phyloP scores from a whole-genome alignment of 2,888 invertebrate species.

The Hirtodrosophila duncani region DNA sequence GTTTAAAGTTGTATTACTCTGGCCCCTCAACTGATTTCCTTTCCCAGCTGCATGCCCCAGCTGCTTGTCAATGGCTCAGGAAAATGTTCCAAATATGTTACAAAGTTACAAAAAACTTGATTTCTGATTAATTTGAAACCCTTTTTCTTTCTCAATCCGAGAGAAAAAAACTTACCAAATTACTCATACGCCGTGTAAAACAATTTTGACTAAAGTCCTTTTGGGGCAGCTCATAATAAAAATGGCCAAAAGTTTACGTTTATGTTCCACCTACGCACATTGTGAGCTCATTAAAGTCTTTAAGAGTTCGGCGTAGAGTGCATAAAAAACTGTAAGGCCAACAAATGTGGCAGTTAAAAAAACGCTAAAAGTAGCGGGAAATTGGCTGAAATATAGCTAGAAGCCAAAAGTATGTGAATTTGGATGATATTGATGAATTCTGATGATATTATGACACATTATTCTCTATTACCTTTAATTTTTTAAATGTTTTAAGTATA shows the following conservation, averaged over 20 bases:
- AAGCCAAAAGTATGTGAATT: no score
- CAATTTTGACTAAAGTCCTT: slow-evolving; percentile 26
- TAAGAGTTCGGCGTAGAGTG: slow-evolving; percentile 17
- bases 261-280: slow-evolving; percentile 9
- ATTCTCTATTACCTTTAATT: no score
- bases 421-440: no score
- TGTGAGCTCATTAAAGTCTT: slow-evolving; percentile 27
- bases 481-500: no score
- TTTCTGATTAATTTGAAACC: slow-evolving; percentile 41
- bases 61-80: slow-evolving; percentile 48
- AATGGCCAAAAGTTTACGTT: slow-evolving; percentile 2
- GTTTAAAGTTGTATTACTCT: slow-evolving; percentile 48
- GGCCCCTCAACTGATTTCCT: slow-evolving; percentile 5
- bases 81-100: slow-evolving; percentile 34
- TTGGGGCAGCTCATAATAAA: slow-evolving; percentile 19
- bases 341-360: no score
- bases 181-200: slow-evolving; percentile 40
- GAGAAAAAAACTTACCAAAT: slow-evolving; percentile 25
- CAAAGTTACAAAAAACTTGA: slow-evolving; percentile 36
- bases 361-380: no score
- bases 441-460: no score
- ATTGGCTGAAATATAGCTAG: no score
- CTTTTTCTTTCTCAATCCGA: not conserved
- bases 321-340: no score
- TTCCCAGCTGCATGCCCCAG: slow-evolving; percentile 25